Evolutionary conservation across 2,888 invertebrate genomes (phyloP).

Genomic region (Scaptodrosophila latifasciaeformis): DNA sequence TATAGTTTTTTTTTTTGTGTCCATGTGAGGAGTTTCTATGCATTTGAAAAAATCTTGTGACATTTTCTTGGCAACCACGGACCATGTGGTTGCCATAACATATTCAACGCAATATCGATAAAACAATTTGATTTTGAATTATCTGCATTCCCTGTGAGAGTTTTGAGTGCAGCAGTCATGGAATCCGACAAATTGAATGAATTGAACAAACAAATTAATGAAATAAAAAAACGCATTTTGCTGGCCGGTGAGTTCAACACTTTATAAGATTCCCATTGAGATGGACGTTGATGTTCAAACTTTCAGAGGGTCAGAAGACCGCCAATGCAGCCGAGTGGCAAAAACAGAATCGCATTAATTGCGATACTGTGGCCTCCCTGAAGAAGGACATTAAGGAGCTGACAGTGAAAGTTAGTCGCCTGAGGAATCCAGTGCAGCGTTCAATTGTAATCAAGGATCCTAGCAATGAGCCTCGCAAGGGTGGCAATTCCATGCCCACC

Average conservation of each 20-base stretch:
- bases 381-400: constrained; percentile 84
- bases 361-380: constrained; percentile 81
- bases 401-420: constrained; percentile 77
- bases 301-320: constrained; percentile 87
- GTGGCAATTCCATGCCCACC: constrained; percentile 49
- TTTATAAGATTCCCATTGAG: not conserved
- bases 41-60: too few relatives aligned
- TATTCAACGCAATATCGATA: too few relatives aligned
- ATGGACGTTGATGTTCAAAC: constrained; percentile 14
- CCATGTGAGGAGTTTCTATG: too few relatives aligned
- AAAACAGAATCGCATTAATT: constrained; percentile 82
- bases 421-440: constrained; percentile 72
- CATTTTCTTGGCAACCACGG: too few relatives aligned
- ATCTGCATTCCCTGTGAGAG: too few relatives aligned
- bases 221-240: constrained; percentile 90
- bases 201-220: constrained; percentile 84
- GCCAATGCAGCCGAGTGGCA: constrained; percentile 89
- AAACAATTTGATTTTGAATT: too few relatives aligned
- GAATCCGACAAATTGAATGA: constrained; percentile 72
- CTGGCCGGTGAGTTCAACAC: constrained; percentile 80
- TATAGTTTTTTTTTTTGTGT: too few relatives aligned
- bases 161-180: constrained; percentile 43
- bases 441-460: constrained; percentile 67
- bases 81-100: too few relatives aligned
- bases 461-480: constrained; percentile 39